Conservation (phyloP, 2,797 vertebrate species). For the Enteromius radiatus region DNA sequence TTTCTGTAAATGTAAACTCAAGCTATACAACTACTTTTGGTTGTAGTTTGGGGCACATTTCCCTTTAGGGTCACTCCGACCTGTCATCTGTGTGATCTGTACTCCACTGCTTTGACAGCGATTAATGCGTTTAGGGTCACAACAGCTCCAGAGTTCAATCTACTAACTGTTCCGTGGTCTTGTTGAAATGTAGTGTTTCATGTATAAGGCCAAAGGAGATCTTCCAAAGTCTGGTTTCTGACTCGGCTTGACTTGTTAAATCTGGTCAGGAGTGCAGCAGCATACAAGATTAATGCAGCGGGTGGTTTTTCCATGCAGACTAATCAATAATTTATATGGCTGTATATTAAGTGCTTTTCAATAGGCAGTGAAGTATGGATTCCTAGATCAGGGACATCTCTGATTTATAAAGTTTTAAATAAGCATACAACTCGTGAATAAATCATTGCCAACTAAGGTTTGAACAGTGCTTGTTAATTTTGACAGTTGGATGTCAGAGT, state of each 20-base stretch:
- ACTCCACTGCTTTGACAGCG: background rate
- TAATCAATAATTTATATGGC: conserved; percentile 60
- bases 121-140: conserved; percentile 6
- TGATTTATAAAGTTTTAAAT: conserved; percentile 59
- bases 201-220: conserved; percentile 19
- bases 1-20: background rate
- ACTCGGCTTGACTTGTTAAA: conserved; percentile 47
- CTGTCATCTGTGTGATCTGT: background rate
- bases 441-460: conserved; percentile 20
- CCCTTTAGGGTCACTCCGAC: background rate
- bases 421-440: conserved; percentile 24
- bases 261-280: conserved; percentile 22
- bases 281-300: conserved; percentile 58
- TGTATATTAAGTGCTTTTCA: conserved; percentile 58
- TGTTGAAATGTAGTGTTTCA: conserved; percentile 27
- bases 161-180: background rate
- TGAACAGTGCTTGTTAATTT: conserved; percentile 33
- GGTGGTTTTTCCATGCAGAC: conserved; percentile 34
- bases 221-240: conserved; percentile 30
- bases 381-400: conserved; percentile 30
- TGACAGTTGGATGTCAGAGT: conserved; percentile 5
- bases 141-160: background rate
- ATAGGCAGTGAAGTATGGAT: conserved; percentile 51
- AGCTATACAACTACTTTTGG: background rate
- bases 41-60: background rate